Percentiles rank a stretch among this genome's conserved stretches.
Evolutionary conservation across 2,888 invertebrate genomes (phyloP).

Genomic region (Elysia crispata): DNA sequence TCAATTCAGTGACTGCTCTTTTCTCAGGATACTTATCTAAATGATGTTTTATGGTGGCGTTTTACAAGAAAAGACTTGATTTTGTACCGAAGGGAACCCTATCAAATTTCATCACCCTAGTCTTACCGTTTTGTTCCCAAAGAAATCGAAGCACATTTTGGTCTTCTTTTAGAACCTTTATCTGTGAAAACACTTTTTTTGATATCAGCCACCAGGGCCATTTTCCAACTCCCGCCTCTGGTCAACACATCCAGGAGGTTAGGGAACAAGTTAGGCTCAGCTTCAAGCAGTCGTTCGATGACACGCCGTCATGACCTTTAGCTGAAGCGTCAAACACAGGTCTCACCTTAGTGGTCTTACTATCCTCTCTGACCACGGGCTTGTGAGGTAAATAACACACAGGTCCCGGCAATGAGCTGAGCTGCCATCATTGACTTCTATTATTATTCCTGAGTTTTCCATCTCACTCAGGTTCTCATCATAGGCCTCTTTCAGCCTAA

Average conservation of each 20-base stretch:
- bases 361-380: conserved; percentile 40
- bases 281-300: conserved; percentile 56
- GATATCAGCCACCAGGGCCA: conserved; percentile 37
- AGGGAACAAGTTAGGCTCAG: conserved; percentile 50
- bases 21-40: too few species aligned
- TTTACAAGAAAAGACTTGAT: conserved; percentile 43
- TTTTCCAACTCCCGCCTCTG: conserved; percentile 48
- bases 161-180: conserved; percentile 40
- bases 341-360: conserved; percentile 57
- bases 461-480: conserved; percentile 17
- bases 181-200: conserved; percentile 47
- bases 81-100: conserved; percentile 43
- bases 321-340: conserved; percentile 59
- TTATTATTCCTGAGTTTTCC: conserved; percentile 13
- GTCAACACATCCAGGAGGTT: conserved; percentile 48
- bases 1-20: not conserved
- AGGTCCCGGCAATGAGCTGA: not conserved
- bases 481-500: not conserved
- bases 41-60: too few species aligned
- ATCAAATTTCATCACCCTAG: conserved; percentile 39
- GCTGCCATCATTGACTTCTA: conserved; percentile 1
- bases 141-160: conserved; percentile 49
- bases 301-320: conserved; percentile 29
- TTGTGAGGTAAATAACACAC: conserved; percentile 45
- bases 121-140: conserved; percentile 34